Conservation (phyloP, 2,888 invertebrate species). For the Marasmarcha lunaedactyla region DNA sequence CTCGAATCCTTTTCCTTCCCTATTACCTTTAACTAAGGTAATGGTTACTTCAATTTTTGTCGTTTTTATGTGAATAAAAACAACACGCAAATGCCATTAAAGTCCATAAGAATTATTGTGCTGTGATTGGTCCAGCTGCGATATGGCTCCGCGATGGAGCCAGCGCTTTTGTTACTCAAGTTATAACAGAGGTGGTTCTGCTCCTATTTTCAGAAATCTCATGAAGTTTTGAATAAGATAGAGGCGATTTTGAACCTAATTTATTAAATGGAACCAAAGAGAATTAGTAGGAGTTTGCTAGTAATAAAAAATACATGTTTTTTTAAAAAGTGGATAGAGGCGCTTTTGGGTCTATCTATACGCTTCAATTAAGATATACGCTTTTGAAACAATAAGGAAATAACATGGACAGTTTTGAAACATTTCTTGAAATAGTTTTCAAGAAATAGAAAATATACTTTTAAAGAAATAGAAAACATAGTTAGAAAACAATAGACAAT, state of each 20-base stretch:
- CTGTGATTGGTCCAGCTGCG: conserved; percentile 2
- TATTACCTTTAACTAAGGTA: not conserved
- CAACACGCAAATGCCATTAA: conserved; percentile 1
- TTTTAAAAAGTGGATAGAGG: not conserved
- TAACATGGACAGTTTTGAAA: too few relatives aligned
- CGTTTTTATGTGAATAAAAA: not conserved
- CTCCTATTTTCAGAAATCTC: too few relatives aligned
- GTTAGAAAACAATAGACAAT: too few relatives aligned
- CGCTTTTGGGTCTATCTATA: too few relatives aligned
- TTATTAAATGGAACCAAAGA: conserved; percentile 1
- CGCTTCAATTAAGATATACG: too few relatives aligned
- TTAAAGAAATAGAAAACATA: too few relatives aligned
- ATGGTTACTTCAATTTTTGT: conserved; percentile 1
- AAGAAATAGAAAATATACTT: too few relatives aligned
- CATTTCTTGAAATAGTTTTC: too few relatives aligned
- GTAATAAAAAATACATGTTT: conserved; percentile 2
- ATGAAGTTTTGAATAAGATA: conserved; percentile 1
- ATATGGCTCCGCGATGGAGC: not conserved
- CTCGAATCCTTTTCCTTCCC: conserved; percentile 3
- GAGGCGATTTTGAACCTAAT: conserved; percentile 1
- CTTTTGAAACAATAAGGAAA: too few relatives aligned
- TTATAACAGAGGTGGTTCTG: not conserved
- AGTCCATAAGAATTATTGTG: not conserved
- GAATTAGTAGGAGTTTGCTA: not conserved
- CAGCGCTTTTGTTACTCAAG: conserved; percentile 3